These are phyloP conservation scores for Octomys mimax DNA, from an alignment of 2,797 vertebrate genomes.

Conservation along the genomic window DNA sequence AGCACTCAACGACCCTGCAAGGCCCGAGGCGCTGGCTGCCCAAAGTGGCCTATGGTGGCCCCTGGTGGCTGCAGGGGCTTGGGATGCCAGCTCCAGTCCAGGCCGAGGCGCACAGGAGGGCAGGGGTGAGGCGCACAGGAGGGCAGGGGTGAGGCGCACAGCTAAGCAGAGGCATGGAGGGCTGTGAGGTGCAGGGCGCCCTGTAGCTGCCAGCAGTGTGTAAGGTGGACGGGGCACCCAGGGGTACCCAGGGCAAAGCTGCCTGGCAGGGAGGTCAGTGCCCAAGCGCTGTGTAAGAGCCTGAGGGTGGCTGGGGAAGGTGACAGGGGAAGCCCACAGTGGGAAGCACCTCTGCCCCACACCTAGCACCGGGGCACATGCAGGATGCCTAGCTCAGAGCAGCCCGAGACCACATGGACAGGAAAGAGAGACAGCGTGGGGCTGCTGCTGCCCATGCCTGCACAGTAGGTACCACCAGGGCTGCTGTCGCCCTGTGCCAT, in stretches of 20 bases:
- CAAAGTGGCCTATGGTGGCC: background rate
- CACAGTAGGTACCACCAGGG: background rate
- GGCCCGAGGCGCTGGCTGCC: background rate
- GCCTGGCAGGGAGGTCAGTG: background rate
- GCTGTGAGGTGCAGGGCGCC: background rate
- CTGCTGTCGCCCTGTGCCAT: background rate
- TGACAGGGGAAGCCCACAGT: no score
- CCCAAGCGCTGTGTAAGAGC: background rate
- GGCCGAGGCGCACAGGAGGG: background rate
- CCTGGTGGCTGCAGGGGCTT: rapidly evolving
- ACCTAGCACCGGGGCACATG: rapidly evolving
- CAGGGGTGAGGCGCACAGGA: background rate
- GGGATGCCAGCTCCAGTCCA: rapidly evolving
- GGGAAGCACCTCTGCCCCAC: no score
- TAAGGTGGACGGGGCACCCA: background rate
- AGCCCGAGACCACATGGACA: background rate
- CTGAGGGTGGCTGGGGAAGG: background rate
- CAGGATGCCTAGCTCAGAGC: background rate
- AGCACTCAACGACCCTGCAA: background rate
- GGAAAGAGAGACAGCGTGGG: background rate
- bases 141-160: background rate
- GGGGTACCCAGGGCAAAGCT: background rate
- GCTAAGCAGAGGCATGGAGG: background rate
- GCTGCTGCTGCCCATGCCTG: background rate
- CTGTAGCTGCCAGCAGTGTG: background rate